Percentiles rank a stretch among this genome's conserved stretches.
Evolutionary conservation across 2,113 vertebrate genomes (phyloP).

Genomic region (Synchiropus splendidus): DNA sequence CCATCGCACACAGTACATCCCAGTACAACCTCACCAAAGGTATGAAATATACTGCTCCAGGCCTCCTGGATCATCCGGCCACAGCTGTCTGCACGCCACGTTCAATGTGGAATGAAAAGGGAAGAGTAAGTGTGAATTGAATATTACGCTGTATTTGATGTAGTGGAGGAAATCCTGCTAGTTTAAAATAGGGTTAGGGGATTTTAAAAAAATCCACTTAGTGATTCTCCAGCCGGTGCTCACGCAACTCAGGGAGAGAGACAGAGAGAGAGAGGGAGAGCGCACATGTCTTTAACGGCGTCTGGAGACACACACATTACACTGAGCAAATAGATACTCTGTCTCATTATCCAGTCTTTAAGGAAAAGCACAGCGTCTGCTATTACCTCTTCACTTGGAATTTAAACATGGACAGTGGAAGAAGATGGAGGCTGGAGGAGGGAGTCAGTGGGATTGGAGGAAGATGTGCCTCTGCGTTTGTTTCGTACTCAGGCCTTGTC

Average conservation of each 20-base stretch:
- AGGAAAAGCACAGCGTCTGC: conserved; percentile 54
- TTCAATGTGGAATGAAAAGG: no score
- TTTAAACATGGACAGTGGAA: conserved; percentile 50
- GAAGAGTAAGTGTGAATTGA: no score
- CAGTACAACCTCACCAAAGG: no score
- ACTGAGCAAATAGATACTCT: conserved; percentile 65
- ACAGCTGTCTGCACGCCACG: no score
- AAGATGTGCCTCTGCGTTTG: background rate
- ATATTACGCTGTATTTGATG: no score
- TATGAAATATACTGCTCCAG: no score
- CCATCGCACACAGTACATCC: no score
- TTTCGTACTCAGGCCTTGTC: no score
- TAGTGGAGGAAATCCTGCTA: no score
- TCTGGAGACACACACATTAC: conserved; percentile 65
- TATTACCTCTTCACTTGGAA: conserved; percentile 49
- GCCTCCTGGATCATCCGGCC: no score
- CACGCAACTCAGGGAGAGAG: conserved; percentile 10
- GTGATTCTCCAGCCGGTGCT: conserved; percentile 4
- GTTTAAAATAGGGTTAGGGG: no score
- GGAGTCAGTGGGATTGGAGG: conserved; percentile 12
- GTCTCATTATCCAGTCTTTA: conserved; percentile 72
- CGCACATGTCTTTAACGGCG: conserved; percentile 48
- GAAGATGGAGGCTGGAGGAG: conserved; percentile 17
- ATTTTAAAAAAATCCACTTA: background rate
- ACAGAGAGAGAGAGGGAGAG: background rate